A percentile compares a stretch with the other conserved stretches of the same genome.
Evolutionary conservation across 2,888 invertebrate species (phyloP).

Genomic region (Ochropleura leucogaster): DNA sequence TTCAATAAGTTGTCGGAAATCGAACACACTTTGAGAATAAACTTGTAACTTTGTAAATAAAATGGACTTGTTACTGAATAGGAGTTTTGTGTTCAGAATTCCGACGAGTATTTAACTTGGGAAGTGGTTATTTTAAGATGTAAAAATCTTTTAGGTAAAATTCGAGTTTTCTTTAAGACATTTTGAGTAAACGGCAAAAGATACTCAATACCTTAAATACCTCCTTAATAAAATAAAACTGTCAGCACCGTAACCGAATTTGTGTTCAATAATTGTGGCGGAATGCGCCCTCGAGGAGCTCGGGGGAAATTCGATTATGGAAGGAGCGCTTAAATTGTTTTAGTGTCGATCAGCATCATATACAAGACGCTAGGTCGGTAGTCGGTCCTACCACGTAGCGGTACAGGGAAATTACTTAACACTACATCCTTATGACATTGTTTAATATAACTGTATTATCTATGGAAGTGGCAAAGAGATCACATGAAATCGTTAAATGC

Average conservation of each 20-base stretch:
- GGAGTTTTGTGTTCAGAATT: not conserved
- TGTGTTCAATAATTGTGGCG: conserved; percentile 83
- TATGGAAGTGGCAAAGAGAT: not conserved
- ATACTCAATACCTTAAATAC: conserved; percentile 46
- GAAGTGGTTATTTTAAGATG: not conserved
- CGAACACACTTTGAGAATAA: conserved; percentile 2
- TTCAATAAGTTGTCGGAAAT: conserved; percentile 39
- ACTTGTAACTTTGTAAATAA: conserved; percentile 4
- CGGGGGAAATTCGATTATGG: conserved; percentile 82
- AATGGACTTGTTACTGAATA: not conserved
- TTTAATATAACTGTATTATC: conserved; percentile 3
- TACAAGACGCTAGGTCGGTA: conserved; percentile 53
- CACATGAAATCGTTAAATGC: not conserved
- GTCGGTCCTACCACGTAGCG: conserved; percentile 10
- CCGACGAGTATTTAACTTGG: not conserved
- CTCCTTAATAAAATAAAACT: conserved; percentile 67
- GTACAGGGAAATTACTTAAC: conserved; percentile 17
- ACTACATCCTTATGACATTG: conserved; percentile 11
- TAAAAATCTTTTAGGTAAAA: conserved; percentile 2
- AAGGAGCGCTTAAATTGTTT: conserved; percentile 85
- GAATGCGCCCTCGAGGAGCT: conserved; percentile 76
- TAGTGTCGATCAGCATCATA: conserved; percentile 78
- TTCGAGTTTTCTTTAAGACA: conserved; percentile 14
- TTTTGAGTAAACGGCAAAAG: conserved; percentile 17
- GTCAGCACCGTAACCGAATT: conserved; percentile 77